Base-by-base conservation (phyloP, 2,113 vertebrate species). In the Apodemus sylvaticus region DNA sequence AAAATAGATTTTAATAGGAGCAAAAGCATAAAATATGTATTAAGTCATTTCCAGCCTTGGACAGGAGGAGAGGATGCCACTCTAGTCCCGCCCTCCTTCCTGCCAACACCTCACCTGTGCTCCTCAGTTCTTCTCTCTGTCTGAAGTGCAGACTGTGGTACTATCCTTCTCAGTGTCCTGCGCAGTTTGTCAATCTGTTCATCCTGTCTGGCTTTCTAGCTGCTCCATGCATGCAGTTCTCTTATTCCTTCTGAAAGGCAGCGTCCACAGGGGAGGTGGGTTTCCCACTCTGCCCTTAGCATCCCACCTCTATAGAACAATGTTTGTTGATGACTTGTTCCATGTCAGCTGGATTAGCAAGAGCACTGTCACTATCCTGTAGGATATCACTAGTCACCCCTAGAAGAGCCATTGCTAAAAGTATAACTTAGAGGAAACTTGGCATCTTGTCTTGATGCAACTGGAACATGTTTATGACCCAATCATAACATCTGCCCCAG, bases 211-310 rank as follows among this genome's bases (percentile, higher is more conserved):
- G 17, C n/a, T 95, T 90, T 55, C 93, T 62, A 26, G 55, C 42
- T 91, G 39, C 77, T 96, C 81, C 90, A 31, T 78, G 82, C 66
- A n/a, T 64, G 60, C 29, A 73, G 12, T 89, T 73, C 45, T 17
- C 64, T 6, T 91, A n/a, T 94, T 68, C 68, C 12, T 95, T 82
- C 82, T 36, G 76, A 77, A 94, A 94, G 62, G 90, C 55, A 34
- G 2, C 62, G 68, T 86, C 19, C 42, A 29, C 45, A 31, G 2
- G 0, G 19, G 48, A 22, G n/a, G 19, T 51, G 36, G 51, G 22
- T 51, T 22, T 62, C 14, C 2, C 22, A 11, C 8, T 45, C 31
- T 16, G 8, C 16, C 64, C 58, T 22, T 36, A 55, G 48, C 17
- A 73, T 58, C 10, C 74, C 13, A 48, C 24, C 19, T 51, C 17